A percentile compares a stretch with the other conserved stretches of the same genome.
Conservation (phyloP, 2,797 vertebrate species). For the Manis pentadactyla region DNA sequence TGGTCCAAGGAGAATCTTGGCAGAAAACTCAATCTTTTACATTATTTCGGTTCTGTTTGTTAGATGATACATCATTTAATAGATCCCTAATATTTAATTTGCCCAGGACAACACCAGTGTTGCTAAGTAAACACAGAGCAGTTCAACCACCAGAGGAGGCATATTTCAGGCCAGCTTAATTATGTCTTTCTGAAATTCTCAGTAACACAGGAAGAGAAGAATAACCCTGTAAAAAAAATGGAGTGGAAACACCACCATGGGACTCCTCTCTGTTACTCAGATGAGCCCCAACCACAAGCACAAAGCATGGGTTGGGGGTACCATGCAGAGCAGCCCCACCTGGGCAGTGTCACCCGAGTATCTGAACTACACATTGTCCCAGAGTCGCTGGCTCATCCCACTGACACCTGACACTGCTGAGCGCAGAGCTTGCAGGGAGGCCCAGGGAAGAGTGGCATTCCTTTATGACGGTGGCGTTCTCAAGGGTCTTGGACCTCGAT, state of each 20-base stretch:
- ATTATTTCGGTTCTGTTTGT: background rate
- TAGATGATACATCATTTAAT: background rate
- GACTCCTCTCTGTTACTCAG: background rate
- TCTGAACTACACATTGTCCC: background rate
- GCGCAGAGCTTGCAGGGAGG: background rate
- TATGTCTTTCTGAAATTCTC: constrained; percentile 35
- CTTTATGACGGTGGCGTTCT: background rate
- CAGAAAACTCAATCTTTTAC: background rate
- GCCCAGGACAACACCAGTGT: background rate
- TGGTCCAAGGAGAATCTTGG: background rate
- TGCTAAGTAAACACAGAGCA: constrained; percentile 17
- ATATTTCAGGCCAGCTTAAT: constrained; percentile 19
- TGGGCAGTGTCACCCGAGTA: background rate
- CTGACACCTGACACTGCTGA: background rate
- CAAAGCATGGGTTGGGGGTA: too few relatives aligned
- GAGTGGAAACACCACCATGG: background rate
- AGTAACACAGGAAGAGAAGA: background rate
- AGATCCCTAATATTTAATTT: constrained; percentile 28
- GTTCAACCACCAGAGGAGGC: background rate
- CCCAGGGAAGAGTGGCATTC: background rate
- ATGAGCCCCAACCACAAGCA: too few relatives aligned
- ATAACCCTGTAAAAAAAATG: background rate
- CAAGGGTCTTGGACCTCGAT: background rate
- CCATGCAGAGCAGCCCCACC: too few relatives aligned
- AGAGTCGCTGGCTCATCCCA: background rate